Percentiles rank a stretch among this genome's conserved stretches.
These are phyloP conservation scores for Aspiorhynchus laticeps DNA, from an alignment of 2,113 vertebrate species.

Conservation along the genomic window DNA sequence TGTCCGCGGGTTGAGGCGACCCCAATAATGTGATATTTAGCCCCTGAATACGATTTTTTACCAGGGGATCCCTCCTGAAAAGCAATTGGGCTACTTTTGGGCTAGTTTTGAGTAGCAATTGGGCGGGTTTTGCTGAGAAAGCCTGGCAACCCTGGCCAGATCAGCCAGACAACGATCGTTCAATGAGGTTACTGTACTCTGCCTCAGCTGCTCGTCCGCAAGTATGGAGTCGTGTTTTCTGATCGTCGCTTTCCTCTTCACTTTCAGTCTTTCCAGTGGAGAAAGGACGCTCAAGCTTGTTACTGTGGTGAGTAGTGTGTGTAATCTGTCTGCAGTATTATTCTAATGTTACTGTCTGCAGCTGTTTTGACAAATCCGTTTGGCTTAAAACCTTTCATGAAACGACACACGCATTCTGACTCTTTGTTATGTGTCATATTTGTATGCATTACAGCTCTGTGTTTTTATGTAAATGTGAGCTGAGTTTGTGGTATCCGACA, in stretches of 20 bases:
- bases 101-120: too few species aligned
- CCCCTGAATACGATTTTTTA: too few species aligned
- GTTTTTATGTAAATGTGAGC: not conserved
- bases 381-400: not conserved
- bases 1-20: too few species aligned
- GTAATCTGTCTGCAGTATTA: not conserved
- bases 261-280: conserved; percentile 36
- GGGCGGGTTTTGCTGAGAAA: too few species aligned
- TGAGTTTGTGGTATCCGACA: not conserved
- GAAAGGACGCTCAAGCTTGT: conserved; percentile 46
- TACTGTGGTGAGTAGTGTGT: conserved; percentile 48
- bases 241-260: not conserved
- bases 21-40: too few species aligned
- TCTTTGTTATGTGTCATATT: not conserved
- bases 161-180: not conserved
- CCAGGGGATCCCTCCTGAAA: too few species aligned
- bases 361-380: not conserved
- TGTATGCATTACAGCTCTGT: not conserved
- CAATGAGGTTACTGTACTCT: not conserved
- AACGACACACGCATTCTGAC: not conserved
- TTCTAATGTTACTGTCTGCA: not conserved
- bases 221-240: conserved; percentile 40
- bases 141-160: too few species aligned
- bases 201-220: not conserved
- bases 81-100: too few species aligned